Conservation (phyloP, 2,113 vertebrate species). For the Lampris megalopsis region DNA sequence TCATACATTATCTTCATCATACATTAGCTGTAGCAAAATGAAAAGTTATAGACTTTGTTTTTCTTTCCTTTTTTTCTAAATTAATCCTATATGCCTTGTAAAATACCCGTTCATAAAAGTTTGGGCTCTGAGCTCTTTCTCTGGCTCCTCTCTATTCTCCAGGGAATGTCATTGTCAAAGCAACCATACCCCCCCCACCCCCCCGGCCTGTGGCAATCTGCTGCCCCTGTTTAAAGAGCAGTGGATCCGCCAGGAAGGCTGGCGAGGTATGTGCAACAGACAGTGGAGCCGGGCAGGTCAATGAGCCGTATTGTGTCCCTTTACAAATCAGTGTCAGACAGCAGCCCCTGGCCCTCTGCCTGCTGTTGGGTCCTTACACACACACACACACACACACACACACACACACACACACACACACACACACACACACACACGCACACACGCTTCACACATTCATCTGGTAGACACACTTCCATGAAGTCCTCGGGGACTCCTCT, state of each 20-base stretch:
- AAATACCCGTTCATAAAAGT: slow-evolving; percentile 16
- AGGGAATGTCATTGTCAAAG: slow-evolving; percentile 82
- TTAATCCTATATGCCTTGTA: too few species aligned
- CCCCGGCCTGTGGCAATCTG: slow-evolving; percentile 73
- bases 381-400: slow-evolving; percentile 13
- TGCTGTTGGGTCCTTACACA: slow-evolving; percentile 51
- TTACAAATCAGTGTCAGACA: slow-evolving; percentile 87
- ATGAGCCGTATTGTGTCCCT: slow-evolving; percentile 82
- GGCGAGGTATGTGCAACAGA: slow-evolving; percentile 81
- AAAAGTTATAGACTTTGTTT: neutral
- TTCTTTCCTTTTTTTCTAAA: neutral
- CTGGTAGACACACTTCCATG: slow-evolving; percentile 63
- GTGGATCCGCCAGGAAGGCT: slow-evolving; percentile 56
- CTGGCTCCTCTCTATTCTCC: slow-evolving; percentile 29
- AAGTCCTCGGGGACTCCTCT: slow-evolving; percentile 53
- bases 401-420: slow-evolving; percentile 9
- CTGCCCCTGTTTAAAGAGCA: slow-evolving; percentile 71
- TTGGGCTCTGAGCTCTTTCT: neutral
- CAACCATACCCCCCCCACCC: slow-evolving; percentile 64
- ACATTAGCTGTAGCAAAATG: neutral
- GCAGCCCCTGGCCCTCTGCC: slow-evolving; percentile 80
- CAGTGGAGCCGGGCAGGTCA: slow-evolving; percentile 80
- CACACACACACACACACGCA: slow-evolving; percentile 11
- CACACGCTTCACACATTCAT: slow-evolving; percentile 35
- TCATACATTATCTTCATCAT: too few species aligned